A percentile compares a stretch with the other conserved stretches of the same genome.
phyloP scores from a whole-genome alignment of 2,888 invertebrate genomes.

The Pseudoips prasinana region DNA sequence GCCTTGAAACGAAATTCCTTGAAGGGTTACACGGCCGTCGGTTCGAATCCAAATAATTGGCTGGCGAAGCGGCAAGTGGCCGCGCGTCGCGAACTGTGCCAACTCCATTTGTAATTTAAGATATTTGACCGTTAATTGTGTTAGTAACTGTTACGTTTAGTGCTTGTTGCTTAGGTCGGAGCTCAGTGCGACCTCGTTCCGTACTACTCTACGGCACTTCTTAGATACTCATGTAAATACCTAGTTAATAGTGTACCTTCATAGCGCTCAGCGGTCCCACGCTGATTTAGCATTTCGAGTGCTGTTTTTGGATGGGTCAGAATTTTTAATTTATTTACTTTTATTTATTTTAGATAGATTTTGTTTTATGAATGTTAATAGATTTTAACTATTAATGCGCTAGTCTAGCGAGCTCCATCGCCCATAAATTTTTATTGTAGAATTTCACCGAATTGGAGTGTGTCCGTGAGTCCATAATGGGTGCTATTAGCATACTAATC shows the following conservation, averaged over 20 bases:
- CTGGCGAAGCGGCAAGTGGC: conserved; percentile 64
- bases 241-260: conserved; percentile 58
- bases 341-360: conserved; percentile 60
- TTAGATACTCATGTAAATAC: conserved; percentile 59
- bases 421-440: conserved; percentile 70
- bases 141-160: conserved; percentile 73
- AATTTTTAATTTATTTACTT: conserved; percentile 50
- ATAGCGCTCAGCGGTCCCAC: conserved; percentile 52
- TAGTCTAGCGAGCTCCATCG: conserved; percentile 76
- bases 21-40: conserved; percentile 56
- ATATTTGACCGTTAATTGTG: conserved; percentile 73
- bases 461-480: conserved; percentile 60
- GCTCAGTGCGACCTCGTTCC: conserved; percentile 50
- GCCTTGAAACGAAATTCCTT: conserved; percentile 55
- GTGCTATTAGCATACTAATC: conserved; percentile 73
- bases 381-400: conserved; percentile 63
- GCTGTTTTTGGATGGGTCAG: conserved; percentile 80
- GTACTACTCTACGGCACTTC: conserved; percentile 43
- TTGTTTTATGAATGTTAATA: conserved; percentile 67
- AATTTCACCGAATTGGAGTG: conserved; percentile 59
- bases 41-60: conserved; percentile 71
- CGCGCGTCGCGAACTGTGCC: conserved; percentile 65
- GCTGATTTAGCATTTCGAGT: conserved; percentile 59
- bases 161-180: conserved; percentile 70
- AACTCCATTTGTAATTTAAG: conserved; percentile 75